These are phyloP conservation scores for Hylaea fasciaria DNA, from an alignment of 2,888 invertebrate genomes.

Conservation along the genomic window DNA sequence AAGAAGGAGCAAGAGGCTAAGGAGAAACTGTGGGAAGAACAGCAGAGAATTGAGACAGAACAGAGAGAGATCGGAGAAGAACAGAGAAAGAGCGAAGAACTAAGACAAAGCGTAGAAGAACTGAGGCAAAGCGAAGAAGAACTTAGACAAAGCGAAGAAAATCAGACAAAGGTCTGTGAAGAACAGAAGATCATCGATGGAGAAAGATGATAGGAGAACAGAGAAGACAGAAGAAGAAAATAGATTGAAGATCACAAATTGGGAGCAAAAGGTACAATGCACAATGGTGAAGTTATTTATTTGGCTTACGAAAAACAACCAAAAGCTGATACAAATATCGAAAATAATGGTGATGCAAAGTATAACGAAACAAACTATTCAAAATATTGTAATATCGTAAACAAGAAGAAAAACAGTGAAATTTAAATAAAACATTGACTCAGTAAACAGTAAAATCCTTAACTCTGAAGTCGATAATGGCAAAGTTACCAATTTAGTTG, in stretches of 20 bases:
- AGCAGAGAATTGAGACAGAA: constrained; percentile 20
- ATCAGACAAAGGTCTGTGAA: constrained; percentile 1
- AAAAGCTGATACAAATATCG: too few relatives aligned
- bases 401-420: too few relatives aligned
- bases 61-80: constrained; percentile 22
- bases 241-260: background rate
- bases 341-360: too few relatives aligned
- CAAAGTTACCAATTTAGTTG: constrained; percentile 10
- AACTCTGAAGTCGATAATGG: background rate
- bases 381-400: too few relatives aligned
- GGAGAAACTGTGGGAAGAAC: constrained; percentile 36
- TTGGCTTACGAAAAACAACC: too few relatives aligned
- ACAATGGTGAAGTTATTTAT: background rate
- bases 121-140: constrained; percentile 4
- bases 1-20: constrained; percentile 58
- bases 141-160: too few relatives aligned
- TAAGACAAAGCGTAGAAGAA: constrained; percentile 6
- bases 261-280: background rate
- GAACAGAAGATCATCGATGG: background rate
- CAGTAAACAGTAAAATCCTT: constrained; percentile 1
- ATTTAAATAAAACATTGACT: background rate
- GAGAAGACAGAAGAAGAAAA: too few relatives aligned
- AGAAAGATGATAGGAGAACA: too few relatives aligned
- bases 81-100: constrained; percentile 19
- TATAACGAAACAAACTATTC: background rate